phyloP scores from a whole-genome alignment of 30 jellyfish, hydroid and myxozoan species.

The Turritopsis rubra region DNA sequence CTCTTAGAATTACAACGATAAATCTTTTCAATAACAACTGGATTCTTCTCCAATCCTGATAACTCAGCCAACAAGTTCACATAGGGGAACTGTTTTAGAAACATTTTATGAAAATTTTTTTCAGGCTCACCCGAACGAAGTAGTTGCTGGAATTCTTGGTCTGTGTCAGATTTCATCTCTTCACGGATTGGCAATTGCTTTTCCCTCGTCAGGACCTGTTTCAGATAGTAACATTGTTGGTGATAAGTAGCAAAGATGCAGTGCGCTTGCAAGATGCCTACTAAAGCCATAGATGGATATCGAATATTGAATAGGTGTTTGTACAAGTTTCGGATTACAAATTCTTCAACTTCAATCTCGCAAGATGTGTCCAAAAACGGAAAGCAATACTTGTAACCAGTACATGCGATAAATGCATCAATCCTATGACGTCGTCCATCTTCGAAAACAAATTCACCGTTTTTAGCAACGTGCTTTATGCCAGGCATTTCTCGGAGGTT shows the following conservation, averaged over 20 bases:
- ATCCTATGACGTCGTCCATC: slow-evolving; percentile 37
- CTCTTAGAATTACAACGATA: background rate
- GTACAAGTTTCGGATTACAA: slow-evolving; percentile 43
- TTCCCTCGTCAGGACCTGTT: slow-evolving; percentile 33
- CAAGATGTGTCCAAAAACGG: slow-evolving; percentile 58
- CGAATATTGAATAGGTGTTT: slow-evolving; percentile 49
- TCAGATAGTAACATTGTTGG: slow-evolving; percentile 50
- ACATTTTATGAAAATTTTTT: slow-evolving; percentile 10
- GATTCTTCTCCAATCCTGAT: slow-evolving; percentile 17
- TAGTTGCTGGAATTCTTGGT: background rate
- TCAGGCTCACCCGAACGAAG: background rate
- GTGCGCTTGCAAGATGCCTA: slow-evolving; percentile 41
- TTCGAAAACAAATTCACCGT: slow-evolving; percentile 47
- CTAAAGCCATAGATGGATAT: slow-evolving; percentile 55
- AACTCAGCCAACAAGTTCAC: background rate
- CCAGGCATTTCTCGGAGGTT: slow-evolving; percentile 37
- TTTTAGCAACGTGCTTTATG: slow-evolving; percentile 30
- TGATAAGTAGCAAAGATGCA: slow-evolving; percentile 50
- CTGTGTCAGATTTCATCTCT: slow-evolving; percentile 42
- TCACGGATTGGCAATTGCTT: slow-evolving; percentile 34
- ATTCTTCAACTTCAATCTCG: slow-evolving; percentile 25
- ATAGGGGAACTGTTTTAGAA: background rate
- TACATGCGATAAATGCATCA: slow-evolving; percentile 54
- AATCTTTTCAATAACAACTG: background rate
- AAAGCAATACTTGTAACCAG: slow-evolving; percentile 55